Evolutionary conservation across 1,140 invertebrate genomes (phyloP), one percentile per base, ranked within the genome.

Genomic region (Aleiodes sp.): DNA sequence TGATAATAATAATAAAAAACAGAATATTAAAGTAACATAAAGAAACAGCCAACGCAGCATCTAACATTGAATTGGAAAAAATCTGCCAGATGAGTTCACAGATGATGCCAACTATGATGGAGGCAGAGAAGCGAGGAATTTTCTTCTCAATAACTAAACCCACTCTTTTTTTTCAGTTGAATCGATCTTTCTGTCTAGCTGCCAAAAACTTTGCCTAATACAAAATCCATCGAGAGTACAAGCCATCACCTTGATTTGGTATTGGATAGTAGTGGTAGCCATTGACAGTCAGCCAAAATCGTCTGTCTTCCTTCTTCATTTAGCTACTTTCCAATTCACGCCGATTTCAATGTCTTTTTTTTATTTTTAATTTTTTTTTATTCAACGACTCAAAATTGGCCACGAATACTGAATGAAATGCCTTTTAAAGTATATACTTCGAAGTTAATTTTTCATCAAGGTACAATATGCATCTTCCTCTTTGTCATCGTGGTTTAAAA

Each of bases 151-250:
- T 9, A 46, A 46, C 41, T 46, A 24, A 16, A 35, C 31, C 31
- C 31, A 35, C 46, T 26, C 46, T 21, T 24, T 52, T 2, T 16
- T 0, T n/a, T n/a, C n/a, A 21, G 12, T 41, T 56, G 26, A 24
- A 70, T 70, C 68, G 68, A 57, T 70, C 46, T 16, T 56, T 43
- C 37, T 70, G 68, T 60, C 60, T 39, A 7, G 33, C 31, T 56
- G 62, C 68, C 68, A 70, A 57, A 64, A 46, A 70, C 46, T 60
- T 31, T 57, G 60, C 26, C 62, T 70, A 64, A 64, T 59, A 64
- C 46, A 7, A 70, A 70, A 65, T 64, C 68, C 46, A 59, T 57
- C 46, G 61, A 70, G 35, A 39, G 52, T 33, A 43, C 31, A 56
- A 29, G 28, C 52, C 37, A 28, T 68, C 29, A 57, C 64, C 46